Conservation (phyloP, 2,113 vertebrate genomes). For the Zingel zingel region DNA sequence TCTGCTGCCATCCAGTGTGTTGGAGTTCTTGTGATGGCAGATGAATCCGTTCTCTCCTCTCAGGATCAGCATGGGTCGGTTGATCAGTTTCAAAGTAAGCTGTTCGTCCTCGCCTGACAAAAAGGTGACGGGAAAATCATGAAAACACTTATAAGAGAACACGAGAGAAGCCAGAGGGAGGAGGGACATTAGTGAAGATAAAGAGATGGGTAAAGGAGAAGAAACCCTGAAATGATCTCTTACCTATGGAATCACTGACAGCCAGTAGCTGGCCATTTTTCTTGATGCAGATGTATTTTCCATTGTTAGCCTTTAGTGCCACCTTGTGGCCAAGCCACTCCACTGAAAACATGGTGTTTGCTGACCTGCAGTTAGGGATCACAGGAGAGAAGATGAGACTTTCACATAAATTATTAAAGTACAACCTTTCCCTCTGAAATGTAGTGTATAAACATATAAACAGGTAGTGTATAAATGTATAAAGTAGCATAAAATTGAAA, state of each 20-base stretch:
- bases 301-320: constrained; percentile 92
- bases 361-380: constrained; percentile 82
- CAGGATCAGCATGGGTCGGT: constrained; percentile 94
- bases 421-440: neutral
- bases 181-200: neutral
- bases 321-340: constrained; percentile 93
- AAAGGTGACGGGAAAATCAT: neutral
- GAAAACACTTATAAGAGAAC: neutral
- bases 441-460: neutral
- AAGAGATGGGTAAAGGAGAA: neutral
- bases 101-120: constrained; percentile 91
- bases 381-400: neutral
- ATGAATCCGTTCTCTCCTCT: constrained; percentile 94
- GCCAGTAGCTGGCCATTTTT: constrained; percentile 95
- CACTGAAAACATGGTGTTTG: constrained; percentile 92
- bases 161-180: neutral
- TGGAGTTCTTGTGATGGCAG: constrained; percentile 93
- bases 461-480: neutral
- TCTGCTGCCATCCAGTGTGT: constrained; percentile 93
- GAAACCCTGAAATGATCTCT: constrained; percentile 33
- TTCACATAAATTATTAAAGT: neutral
- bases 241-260: constrained; percentile 89
- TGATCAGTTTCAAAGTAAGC: constrained; percentile 94
- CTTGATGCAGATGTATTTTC: constrained; percentile 95
- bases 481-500: neutral